These are phyloP conservation scores for Cottus gobio DNA, from an alignment of 2,113 vertebrate species.

Conservation along the genomic window DNA sequence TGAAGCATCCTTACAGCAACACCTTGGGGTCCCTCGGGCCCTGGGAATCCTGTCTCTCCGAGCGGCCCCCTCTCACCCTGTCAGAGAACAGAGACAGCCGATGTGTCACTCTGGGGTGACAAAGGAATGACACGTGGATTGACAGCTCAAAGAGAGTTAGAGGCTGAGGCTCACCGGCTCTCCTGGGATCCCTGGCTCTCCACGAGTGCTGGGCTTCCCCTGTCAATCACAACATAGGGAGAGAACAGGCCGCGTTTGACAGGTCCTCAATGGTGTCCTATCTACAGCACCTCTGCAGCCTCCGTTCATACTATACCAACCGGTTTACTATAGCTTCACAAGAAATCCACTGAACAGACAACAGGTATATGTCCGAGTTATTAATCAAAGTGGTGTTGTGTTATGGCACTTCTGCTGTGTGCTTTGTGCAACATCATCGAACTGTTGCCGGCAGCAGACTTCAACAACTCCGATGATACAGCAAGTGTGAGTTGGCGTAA, in stretches of 20 bases:
- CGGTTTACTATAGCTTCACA: constrained; percentile 17
- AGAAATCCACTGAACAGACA: constrained; percentile 12
- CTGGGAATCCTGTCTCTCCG: constrained; percentile 95
- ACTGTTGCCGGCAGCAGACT: constrained; percentile 45
- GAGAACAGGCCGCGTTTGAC: constrained; percentile 63
- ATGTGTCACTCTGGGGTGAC: constrained; percentile 63
- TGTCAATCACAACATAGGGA: constrained; percentile 79
- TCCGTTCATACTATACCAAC: constrained; percentile 49
- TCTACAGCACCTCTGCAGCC: constrained; percentile 48
- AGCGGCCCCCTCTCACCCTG: constrained; percentile 95
- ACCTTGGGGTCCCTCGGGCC: constrained; percentile 93
- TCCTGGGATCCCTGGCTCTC: constrained; percentile 90
- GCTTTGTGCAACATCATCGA: constrained; percentile 38
- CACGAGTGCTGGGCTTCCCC: constrained; percentile 91
- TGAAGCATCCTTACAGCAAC: constrained; percentile 86
- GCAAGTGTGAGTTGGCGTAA: not conserved
- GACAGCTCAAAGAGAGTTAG: constrained; percentile 77
- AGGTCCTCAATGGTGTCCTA: constrained; percentile 65
- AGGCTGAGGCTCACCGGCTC: constrained; percentile 89
- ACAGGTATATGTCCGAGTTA: not conserved
- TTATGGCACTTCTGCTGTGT: constrained; percentile 13
- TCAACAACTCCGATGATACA: constrained; percentile 48
- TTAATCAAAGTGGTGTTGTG: not conserved
- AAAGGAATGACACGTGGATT: constrained; percentile 70
- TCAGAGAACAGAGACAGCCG: constrained; percentile 65